phyloP scores from a whole-genome alignment of 2,113 vertebrate genomes.

The Gracilinanus agilis region DNA sequence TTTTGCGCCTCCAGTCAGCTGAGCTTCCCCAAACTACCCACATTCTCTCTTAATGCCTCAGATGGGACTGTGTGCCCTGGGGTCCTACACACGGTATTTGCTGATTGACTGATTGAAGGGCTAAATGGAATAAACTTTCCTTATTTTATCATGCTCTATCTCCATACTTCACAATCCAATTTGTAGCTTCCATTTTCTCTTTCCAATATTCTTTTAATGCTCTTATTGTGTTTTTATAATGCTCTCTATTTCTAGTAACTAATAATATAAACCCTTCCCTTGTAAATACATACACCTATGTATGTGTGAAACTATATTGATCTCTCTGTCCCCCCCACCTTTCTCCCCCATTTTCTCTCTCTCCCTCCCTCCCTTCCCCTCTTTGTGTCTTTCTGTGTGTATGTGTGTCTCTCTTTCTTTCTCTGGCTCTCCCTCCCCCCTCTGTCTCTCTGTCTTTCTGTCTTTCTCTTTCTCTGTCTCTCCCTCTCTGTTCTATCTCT shows the following conservation, averaged over 20 bases:
- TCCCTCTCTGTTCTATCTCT: no score
- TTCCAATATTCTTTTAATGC: neutral
- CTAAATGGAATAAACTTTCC: neutral
- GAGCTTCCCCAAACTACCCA: neutral
- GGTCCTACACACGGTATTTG: neutral
- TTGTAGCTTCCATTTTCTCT: neutral
- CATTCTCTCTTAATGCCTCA: neutral
- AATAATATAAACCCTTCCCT: neutral
- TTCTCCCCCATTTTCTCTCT: no score
- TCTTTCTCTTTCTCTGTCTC: no score
- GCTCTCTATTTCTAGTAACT: neutral
- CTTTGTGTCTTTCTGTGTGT: no score
- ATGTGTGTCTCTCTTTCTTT: no score
- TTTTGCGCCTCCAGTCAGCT: neutral
- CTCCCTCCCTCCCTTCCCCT: no score
- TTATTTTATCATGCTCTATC: neutral
- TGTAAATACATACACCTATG: neutral
- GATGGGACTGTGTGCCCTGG: neutral
- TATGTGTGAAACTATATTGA: no score
- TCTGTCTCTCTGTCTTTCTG: no score
- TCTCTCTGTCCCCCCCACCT: no score
- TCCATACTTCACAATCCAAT: neutral
- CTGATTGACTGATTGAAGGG: neutral
- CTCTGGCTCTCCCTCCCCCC: no score
- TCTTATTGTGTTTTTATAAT: neutral